phyloP scores from a whole-genome alignment of 92 coral and sea anemone genomes.

The Galaxea fascicularis region DNA sequence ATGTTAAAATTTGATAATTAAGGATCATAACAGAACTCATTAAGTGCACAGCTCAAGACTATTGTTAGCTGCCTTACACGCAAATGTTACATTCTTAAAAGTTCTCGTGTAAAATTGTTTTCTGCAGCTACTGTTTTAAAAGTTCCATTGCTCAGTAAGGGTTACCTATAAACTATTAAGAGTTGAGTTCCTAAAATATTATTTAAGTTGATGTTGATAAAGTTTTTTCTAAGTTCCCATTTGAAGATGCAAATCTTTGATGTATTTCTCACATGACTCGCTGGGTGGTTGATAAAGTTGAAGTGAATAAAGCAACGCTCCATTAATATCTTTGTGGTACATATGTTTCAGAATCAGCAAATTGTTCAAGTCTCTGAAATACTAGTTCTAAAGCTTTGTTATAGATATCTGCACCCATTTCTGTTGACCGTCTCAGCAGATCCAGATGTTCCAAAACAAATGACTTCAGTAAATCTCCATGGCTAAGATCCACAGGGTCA shows the following conservation, averaged over 20 bases:
- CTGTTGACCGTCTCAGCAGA: constrained; percentile 53
- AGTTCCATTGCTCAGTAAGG: constrained; percentile 9
- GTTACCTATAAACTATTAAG: constrained; percentile 18
- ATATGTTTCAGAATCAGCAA: constrained; percentile 31
- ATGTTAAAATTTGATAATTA: constrained; percentile 34
- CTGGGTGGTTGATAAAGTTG: constrained; percentile 9
- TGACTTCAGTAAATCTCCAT: constrained; percentile 26
- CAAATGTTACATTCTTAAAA: constrained; percentile 5
- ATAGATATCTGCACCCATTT: constrained; percentile 60
- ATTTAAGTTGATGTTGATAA: constrained; percentile 16
- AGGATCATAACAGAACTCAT: constrained; percentile 22
- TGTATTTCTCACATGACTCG: too few species aligned
- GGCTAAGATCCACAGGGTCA: constrained; percentile 36
- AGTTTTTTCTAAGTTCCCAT: too few species aligned
- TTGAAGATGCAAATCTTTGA: too few species aligned
- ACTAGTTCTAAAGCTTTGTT: constrained; percentile 41
- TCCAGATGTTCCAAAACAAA: constrained; percentile 44
- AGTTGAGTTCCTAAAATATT: constrained; percentile 15
- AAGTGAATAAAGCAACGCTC: constrained; percentile 23
- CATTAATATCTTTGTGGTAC: constrained; percentile 22
- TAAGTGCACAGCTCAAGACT: constrained; percentile 10
- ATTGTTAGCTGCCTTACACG: constrained; percentile 13
- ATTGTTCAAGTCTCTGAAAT: constrained; percentile 31
- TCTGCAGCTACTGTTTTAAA: constrained; percentile 21
- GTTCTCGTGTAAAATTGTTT: constrained; percentile 7